A percentile compares a stretch with the other conserved stretches of the same genome.
phyloP scores from a whole-genome alignment of 1,140 invertebrate genomes.

The Pseudomyrmex concolor region DNA sequence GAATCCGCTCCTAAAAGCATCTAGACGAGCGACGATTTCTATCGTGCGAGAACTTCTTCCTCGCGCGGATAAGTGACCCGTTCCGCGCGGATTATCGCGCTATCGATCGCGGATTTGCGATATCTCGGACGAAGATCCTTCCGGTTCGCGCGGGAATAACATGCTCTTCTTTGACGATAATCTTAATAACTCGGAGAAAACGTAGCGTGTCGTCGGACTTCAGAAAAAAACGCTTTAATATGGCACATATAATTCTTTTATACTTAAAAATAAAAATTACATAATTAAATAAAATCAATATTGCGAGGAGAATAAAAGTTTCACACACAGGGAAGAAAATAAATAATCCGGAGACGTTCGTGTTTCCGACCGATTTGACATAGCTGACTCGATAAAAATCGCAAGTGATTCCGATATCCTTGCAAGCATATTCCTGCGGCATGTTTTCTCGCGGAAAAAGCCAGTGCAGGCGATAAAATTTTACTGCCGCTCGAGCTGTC shows the following conservation, averaged over 20 bases:
- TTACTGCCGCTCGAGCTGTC: constrained; percentile 35
- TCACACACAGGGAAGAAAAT: no score
- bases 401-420: neutral
- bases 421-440: neutral
- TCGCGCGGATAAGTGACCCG: constrained; percentile 50
- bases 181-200: constrained; percentile 9
- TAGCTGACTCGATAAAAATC: constrained; percentile 22
- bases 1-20: constrained; percentile 57
- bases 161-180: constrained; percentile 17
- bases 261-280: neutral
- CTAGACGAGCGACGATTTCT: constrained; percentile 52
- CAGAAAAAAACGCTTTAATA: no score
- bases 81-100: constrained; percentile 49
- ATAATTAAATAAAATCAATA: neutral
- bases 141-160: constrained; percentile 1
- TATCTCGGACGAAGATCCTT: constrained; percentile 7
- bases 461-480: constrained; percentile 39
- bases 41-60: constrained; percentile 30
- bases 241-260: no score
- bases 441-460: constrained; percentile 3
- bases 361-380: neutral
- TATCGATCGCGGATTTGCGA: constrained; percentile 55
- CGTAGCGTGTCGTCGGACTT: neutral
- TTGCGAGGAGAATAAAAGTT: neutral
- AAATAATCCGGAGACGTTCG: neutral